Conservation (phyloP, 2,888 invertebrate genomes). For the Baccha elongata region DNA sequence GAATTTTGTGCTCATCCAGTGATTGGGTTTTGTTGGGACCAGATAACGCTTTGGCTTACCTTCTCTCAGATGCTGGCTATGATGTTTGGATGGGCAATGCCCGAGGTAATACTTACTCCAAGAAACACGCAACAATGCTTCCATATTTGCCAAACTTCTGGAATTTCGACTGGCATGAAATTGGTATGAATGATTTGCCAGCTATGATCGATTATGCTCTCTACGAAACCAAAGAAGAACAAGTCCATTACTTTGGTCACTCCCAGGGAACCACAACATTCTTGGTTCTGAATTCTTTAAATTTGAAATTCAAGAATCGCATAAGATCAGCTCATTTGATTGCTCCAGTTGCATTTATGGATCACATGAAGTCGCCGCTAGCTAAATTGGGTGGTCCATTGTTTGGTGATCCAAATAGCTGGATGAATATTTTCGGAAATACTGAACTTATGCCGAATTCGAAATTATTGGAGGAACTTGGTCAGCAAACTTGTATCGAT, state of each 20-base stretch:
- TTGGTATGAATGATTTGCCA: conserved; percentile 93
- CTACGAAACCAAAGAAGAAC: conserved; percentile 73
- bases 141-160: conserved; percentile 78
- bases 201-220: conserved; percentile 89
- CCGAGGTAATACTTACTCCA: conserved; percentile 87
- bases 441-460: conserved; percentile 84
- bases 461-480: conserved; percentile 75
- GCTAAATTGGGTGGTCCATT: conserved; percentile 80
- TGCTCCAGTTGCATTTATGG: conserved; percentile 87
- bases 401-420: conserved; percentile 75
- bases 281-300: conserved; percentile 87
- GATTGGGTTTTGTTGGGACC: conserved; percentile 78
- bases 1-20: conserved; percentile 78
- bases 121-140: conserved; percentile 82
- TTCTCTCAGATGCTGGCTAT: conserved; percentile 86
- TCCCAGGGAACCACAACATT: conserved; percentile 94
- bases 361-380: conserved; percentile 83
- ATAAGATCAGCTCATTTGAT: conserved; percentile 84
- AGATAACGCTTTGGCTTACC: conserved; percentile 77
- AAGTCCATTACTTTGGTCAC: conserved; percentile 89
- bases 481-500: conserved; percentile 76
- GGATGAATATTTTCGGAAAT: conserved; percentile 75
- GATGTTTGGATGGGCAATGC: conserved; percentile 93
- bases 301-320: conserved; percentile 83
- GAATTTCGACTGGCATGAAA: conserved; percentile 91